Evolutionary conservation across 2,113 vertebrate genomes (phyloP).

Genomic region (Oreochromis tanganicae): DNA sequence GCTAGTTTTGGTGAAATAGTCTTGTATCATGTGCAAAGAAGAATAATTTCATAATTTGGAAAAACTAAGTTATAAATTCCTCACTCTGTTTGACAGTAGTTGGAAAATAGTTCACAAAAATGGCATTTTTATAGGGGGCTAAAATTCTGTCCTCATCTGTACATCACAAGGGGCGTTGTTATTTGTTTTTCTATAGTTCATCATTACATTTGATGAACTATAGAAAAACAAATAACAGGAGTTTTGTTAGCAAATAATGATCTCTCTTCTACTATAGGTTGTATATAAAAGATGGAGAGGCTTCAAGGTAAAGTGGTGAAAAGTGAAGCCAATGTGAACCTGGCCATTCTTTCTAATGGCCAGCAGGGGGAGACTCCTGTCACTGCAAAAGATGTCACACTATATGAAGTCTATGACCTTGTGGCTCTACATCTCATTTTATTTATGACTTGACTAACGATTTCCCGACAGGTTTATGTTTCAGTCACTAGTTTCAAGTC

Average conservation of each 20-base stretch:
- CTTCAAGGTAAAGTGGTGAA: neutral
- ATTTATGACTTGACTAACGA: neutral
- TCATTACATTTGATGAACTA: no score
- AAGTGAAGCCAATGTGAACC: neutral
- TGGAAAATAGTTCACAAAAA: neutral
- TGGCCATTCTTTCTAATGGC: neutral
- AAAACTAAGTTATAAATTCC: neutral
- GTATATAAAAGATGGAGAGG: neutral
- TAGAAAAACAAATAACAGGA: neutral
- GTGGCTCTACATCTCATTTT: neutral
- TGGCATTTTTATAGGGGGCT: neutral
- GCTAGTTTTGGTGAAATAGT: neutral
- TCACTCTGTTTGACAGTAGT: neutral
- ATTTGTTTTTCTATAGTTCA: no score
- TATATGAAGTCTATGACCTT: neutral
- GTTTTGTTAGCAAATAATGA: neutral
- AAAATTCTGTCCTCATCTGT: neutral
- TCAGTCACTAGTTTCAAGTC: neutral
- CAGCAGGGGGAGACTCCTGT: neutral
- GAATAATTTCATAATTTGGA: neutral
- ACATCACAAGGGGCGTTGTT: neutral
- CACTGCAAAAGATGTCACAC: neutral
- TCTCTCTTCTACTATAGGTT: neutral
- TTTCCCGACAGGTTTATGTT: neutral
- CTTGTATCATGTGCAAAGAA: neutral